These are phyloP conservation scores for Diarsia mendica DNA, from an alignment of 2,888 invertebrate genomes.

Conservation along the genomic window DNA sequence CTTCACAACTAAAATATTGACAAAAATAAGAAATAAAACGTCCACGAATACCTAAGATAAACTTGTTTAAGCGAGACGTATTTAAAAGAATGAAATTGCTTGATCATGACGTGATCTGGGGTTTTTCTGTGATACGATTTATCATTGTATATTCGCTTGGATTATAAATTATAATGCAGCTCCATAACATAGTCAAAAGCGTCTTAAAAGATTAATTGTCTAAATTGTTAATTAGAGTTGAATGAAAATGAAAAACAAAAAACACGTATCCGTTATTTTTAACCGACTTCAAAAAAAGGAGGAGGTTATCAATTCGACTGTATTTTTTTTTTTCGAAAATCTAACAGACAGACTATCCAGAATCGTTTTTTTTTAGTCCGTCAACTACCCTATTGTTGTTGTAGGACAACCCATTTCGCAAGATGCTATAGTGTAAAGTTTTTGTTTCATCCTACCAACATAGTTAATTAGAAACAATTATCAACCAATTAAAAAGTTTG, in stretches of 20 bases:
- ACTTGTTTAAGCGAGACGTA: slow-evolving; percentile 12
- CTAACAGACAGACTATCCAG: no score
- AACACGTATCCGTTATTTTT: no score
- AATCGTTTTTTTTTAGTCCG: no score
- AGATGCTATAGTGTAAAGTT: neutral
- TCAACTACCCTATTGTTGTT: neutral
- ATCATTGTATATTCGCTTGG: neutral
- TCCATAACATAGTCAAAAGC: neutral
- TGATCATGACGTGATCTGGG: neutral
- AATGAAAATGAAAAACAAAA: no score
- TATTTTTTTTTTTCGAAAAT: no score
- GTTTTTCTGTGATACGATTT: slow-evolving; percentile 16
- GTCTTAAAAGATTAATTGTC: neutral
- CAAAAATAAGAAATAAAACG: slow-evolving; percentile 9
- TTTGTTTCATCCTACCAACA: neutral
- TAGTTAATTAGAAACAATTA: neutral
- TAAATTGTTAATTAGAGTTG: no score
- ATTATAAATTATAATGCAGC: neutral
- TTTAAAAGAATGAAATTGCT: neutral
- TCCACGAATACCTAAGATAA: slow-evolving; percentile 2
- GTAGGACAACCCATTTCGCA: neutral
- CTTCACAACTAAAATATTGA: slow-evolving; percentile 1
- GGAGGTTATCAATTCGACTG: no score
- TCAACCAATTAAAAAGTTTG: neutral
- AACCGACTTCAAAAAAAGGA: no score